These are phyloP conservation scores for Malthinus flaveolus DNA, from an alignment of 2,888 invertebrate genomes.

Conservation along the genomic window DNA sequence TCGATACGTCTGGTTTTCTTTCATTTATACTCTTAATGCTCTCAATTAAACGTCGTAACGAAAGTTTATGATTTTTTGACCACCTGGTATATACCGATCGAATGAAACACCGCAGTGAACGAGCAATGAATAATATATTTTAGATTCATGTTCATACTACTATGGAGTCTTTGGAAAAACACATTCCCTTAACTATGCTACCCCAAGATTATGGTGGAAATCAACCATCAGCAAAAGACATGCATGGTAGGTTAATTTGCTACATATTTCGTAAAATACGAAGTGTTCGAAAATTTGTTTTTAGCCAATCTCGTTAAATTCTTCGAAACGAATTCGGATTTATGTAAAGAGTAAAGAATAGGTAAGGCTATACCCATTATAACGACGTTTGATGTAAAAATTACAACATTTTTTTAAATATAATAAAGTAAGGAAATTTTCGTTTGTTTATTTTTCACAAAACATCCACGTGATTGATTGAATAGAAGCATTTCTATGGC, in stretches of 20 bases:
- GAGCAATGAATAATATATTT: not conserved
- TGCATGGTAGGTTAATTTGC: constrained; percentile 4
- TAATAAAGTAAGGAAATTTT: too few species aligned
- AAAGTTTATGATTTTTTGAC: too few species aligned
- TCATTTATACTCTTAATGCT: too few species aligned
- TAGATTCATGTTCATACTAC: constrained; percentile 8
- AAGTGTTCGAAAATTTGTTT: not conserved
- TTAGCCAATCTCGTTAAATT: not conserved
- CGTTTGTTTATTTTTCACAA: too few species aligned
- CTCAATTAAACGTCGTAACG: too few species aligned
- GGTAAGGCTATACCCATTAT: too few species aligned
- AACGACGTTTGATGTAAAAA: too few species aligned
- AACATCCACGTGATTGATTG: too few species aligned
- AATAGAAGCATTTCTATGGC: too few species aligned
- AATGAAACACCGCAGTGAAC: not conserved
- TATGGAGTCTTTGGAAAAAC: constrained; percentile 5
- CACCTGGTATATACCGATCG: not conserved
- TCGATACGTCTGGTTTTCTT: too few species aligned
- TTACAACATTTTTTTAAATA: too few species aligned
- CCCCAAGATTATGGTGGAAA: constrained; percentile 11
- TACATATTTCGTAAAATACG: too few species aligned
- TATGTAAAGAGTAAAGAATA: not conserved
- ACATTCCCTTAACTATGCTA: constrained; percentile 3
- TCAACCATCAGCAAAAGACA: not conserved
- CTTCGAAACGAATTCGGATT: not conserved